Conservation (phyloP, 2,888 invertebrate species). For the Tipula confusa region DNA sequence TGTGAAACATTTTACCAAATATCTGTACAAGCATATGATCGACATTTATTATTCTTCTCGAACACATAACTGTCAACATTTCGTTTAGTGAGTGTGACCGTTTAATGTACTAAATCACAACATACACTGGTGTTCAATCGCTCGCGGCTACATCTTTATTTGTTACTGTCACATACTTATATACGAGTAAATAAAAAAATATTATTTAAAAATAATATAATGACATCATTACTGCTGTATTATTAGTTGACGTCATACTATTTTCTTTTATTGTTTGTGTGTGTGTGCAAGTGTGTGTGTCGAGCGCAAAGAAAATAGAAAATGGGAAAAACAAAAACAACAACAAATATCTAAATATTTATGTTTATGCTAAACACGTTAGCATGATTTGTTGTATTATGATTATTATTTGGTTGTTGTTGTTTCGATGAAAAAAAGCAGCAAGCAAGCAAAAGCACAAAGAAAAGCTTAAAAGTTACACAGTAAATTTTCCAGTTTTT, state of each 20-base stretch:
- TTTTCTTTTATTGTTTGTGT: too few relatives aligned
- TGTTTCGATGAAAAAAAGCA: not conserved
- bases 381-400: constrained; percentile 16
- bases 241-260: not conserved
- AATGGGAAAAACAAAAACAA: not conserved
- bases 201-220: not conserved
- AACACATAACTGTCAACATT: too few relatives aligned
- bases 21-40: too few relatives aligned
- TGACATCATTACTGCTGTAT: constrained; percentile 20
- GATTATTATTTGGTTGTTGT: constrained; percentile 12
- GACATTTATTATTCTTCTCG: too few relatives aligned
- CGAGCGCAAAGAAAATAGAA: constrained; percentile 3
- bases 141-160: too few relatives aligned
- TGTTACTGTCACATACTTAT: too few relatives aligned
- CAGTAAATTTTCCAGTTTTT: not conserved
- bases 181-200: not conserved
- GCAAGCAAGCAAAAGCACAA: too few relatives aligned
- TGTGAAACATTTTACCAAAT: too few relatives aligned
- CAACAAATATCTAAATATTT: not conserved
- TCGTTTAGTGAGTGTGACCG: too few relatives aligned
- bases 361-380: constrained; percentile 20
- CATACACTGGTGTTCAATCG: too few relatives aligned
- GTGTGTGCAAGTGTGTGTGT: too few relatives aligned
- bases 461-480: not conserved
- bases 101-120: too few relatives aligned